Conservation (phyloP, 2,888 invertebrate genomes). For the Bembecia ichneumoniformis region DNA sequence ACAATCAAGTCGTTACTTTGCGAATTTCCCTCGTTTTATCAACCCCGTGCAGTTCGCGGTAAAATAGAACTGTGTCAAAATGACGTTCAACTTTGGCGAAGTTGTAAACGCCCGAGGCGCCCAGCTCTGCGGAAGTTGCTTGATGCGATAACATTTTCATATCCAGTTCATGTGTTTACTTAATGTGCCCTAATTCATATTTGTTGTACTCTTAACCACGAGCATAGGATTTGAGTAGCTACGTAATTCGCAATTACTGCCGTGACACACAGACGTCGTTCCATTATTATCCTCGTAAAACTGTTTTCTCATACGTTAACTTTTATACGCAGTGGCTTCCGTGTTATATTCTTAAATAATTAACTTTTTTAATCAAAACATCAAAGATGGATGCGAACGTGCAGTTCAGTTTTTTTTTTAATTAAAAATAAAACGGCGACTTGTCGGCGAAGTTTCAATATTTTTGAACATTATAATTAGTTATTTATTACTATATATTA, state of each 20-base stretch:
- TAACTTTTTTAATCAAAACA: too few relatives aligned
- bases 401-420: too few relatives aligned
- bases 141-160: constrained; percentile 38
- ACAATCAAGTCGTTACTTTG: constrained; percentile 16
- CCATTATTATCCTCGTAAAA: too few relatives aligned
- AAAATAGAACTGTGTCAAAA: constrained; percentile 35
- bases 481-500: too few relatives aligned
- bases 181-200: constrained; percentile 22
- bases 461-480: too few relatives aligned
- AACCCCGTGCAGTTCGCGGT: constrained; percentile 20
- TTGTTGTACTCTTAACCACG: constrained; percentile 11
- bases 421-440: too few relatives aligned
- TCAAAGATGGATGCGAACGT: too few relatives aligned
- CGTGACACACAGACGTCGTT: not conserved
- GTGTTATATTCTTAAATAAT: too few relatives aligned
- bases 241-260: not conserved
- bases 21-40: constrained; percentile 21
- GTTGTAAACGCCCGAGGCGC: constrained; percentile 29
- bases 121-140: constrained; percentile 17
- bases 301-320: too few relatives aligned
- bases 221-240: not conserved
- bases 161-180: constrained; percentile 21
- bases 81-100: constrained; percentile 32
- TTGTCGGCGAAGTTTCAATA: too few relatives aligned
- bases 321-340: too few relatives aligned